A percentile compares a stretch with the other conserved stretches of the same genome.
Conservation (phyloP, 1,140 invertebrate species). For the Brachionus rubens region DNA sequence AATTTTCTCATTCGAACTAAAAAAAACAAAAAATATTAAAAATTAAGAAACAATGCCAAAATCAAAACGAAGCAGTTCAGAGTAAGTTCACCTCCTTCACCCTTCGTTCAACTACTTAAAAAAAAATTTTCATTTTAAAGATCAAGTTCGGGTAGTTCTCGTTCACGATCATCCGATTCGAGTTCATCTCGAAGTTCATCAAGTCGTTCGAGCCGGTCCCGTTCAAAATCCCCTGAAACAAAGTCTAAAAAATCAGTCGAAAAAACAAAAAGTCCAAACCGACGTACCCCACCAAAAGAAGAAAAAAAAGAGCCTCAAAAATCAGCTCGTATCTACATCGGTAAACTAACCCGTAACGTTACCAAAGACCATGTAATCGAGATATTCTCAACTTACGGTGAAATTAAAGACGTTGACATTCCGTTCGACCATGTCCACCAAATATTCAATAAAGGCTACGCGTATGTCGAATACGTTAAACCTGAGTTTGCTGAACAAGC, state of each 20-base stretch:
- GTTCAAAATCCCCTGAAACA: neutral
- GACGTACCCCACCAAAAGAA: neutral
- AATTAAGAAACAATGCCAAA: neutral
- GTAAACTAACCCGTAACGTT: slow-evolving; percentile 83
- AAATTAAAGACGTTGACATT: slow-evolving; percentile 83
- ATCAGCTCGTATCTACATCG: slow-evolving; percentile 73
- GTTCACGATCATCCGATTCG: neutral
- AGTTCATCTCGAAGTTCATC: slow-evolving; percentile 16
- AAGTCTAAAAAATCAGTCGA: neutral
- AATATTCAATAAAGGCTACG: slow-evolving; percentile 79
- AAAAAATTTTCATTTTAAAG: neutral
- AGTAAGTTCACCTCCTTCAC: neutral
- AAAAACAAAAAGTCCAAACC: neutral
- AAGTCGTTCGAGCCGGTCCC: neutral
- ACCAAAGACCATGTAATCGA: slow-evolving; percentile 83
- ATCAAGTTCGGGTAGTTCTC: slow-evolving; percentile 1
- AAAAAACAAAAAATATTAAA: neutral
- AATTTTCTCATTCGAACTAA: too few relatives aligned
- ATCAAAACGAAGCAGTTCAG: slow-evolving; percentile 2
- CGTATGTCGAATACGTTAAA: slow-evolving; percentile 88
- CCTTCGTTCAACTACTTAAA: neutral
- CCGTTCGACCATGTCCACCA: slow-evolving; percentile 79
- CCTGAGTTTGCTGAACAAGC: slow-evolving; percentile 94
- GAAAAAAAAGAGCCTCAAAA: slow-evolving; percentile 38
- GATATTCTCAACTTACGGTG: slow-evolving; percentile 88